A percentile compares a stretch with the other conserved stretches of the same genome.
phyloP scores from a whole-genome alignment of 2,888 invertebrate species.

The Dasypogon diadema region DNA sequence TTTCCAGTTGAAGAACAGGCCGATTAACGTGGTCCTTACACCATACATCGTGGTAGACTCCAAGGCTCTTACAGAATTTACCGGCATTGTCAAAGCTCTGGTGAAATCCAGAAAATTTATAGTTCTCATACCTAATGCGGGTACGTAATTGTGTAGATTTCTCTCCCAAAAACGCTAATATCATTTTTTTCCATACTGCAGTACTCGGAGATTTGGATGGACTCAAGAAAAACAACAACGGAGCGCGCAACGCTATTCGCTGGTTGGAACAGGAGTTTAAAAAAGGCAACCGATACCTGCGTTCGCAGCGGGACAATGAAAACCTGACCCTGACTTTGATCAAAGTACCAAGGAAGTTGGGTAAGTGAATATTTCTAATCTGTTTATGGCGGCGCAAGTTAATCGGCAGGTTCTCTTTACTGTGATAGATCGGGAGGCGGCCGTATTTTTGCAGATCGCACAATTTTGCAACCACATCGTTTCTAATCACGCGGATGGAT shows the following conservation, averaged over 20 bases:
- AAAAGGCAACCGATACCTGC: slow-evolving; percentile 86
- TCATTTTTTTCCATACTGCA: slow-evolving; percentile 64
- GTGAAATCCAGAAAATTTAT: slow-evolving; percentile 87
- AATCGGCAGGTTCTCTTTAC: background rate
- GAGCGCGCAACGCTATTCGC: slow-evolving; percentile 91
- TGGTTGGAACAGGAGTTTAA: slow-evolving; percentile 92
- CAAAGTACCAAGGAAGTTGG: slow-evolving; percentile 82
- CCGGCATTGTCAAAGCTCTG: slow-evolving; percentile 83
- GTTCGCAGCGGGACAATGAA: slow-evolving; percentile 89
- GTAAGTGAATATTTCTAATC: slow-evolving; percentile 68
- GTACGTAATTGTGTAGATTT: slow-evolving; percentile 69
- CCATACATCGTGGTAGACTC: slow-evolving; percentile 92
- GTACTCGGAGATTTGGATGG: slow-evolving; percentile 91
- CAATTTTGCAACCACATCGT: slow-evolving; percentile 68
- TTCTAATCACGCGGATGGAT: slow-evolving; percentile 70
- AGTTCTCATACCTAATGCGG: slow-evolving; percentile 87
- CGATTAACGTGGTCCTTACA: slow-evolving; percentile 72
- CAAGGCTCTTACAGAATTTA: slow-evolving; percentile 81
- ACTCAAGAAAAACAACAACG: slow-evolving; percentile 84
- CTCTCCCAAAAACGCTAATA: background rate
- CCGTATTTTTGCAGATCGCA: slow-evolving; percentile 67
- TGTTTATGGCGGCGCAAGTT: too few relatives aligned
- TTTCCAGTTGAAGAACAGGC: slow-evolving; percentile 52
- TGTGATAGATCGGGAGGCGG: slow-evolving; percentile 66
- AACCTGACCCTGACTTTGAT: slow-evolving; percentile 78